Conservation (phyloP, 2,113 vertebrate species). For the Hippocampus comes region DNA sequence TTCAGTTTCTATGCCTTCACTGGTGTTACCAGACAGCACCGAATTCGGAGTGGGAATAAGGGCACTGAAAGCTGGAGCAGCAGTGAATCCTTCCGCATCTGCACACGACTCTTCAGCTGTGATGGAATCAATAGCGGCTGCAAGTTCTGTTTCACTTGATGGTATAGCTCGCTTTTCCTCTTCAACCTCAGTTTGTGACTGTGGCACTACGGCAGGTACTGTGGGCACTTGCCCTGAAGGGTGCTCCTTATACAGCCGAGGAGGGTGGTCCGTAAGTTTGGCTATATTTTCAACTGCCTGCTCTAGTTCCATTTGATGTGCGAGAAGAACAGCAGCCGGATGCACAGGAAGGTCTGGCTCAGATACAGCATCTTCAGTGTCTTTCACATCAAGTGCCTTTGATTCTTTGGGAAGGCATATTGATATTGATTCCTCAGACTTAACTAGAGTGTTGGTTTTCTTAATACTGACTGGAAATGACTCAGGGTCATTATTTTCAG, state of each 20-base stretch:
- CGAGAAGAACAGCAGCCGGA: conserved; percentile 77
- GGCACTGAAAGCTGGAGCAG: conserved; percentile 70
- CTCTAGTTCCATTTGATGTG: conserved; percentile 90
- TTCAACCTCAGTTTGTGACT: conserved; percentile 71
- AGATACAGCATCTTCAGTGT: conserved; percentile 70
- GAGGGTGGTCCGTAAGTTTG: conserved; percentile 79
- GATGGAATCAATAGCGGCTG: conserved; percentile 95
- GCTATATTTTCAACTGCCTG: conserved; percentile 94
- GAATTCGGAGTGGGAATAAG: conserved; percentile 74
- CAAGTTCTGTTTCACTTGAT: conserved; percentile 92
- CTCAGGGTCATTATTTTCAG: conserved; percentile 70
- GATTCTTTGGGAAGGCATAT: conserved; percentile 66
- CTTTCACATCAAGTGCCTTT: conserved; percentile 62
- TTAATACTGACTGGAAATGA: conserved; percentile 43
- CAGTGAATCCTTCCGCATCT: conserved; percentile 82
- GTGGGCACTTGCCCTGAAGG: conserved; percentile 63
- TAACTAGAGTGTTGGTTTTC: conserved; percentile 54
- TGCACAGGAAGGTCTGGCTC: conserved; percentile 73
- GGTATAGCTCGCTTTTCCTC: conserved; percentile 86
- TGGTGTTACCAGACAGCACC: conserved; percentile 67
- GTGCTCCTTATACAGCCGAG: conserved; percentile 79
- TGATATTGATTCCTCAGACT: conserved; percentile 64
- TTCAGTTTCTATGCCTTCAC: conserved; percentile 81
- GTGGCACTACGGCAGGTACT: conserved; percentile 64
- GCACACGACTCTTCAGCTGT: conserved; percentile 83